Conservation (phyloP, 2,797 vertebrate species). For the Glossophaga mutica region DNA sequence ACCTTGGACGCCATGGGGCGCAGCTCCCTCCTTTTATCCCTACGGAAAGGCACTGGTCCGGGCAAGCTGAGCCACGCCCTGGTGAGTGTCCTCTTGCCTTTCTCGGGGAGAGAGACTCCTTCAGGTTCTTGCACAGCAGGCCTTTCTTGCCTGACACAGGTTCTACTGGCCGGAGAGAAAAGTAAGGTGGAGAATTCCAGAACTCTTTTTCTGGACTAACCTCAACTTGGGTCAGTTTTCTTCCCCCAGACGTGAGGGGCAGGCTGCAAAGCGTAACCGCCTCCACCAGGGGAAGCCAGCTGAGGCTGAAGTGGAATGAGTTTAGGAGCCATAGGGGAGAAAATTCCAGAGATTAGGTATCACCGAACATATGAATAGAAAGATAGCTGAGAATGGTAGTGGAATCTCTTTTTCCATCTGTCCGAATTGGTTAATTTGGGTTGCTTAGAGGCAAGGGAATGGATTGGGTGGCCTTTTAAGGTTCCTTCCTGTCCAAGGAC, state of each 20-base stretch:
- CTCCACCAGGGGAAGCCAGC: neutral
- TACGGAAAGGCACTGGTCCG: neutral
- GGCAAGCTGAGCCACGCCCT: neutral
- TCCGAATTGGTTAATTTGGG: neutral
- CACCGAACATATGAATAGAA: neutral
- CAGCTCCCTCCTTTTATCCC: neutral
- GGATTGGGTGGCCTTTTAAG: conserved; percentile 14
- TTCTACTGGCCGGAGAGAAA: neutral
- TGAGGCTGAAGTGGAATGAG: neutral
- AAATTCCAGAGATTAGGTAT: neutral
- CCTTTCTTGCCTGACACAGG: neutral
- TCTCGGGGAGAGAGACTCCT: neutral
- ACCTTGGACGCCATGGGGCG: neutral
- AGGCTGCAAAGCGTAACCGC: neutral
- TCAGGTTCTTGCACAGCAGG: neutral
- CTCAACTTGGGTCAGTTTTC: neutral
- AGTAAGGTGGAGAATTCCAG: neutral
- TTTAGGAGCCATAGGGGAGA: neutral
- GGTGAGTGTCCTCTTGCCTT: neutral
- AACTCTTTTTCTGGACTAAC: neutral
- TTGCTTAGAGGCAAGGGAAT: conserved; percentile 21
- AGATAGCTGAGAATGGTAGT: neutral
- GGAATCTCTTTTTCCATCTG: conserved; percentile 1
- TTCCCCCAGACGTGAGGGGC: neutral
- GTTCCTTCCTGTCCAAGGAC: neutral